These are phyloP conservation scores for Catamblyrhynchus diadema DNA, from an alignment of 2,797 vertebrate genomes.

Conservation along the genomic window DNA sequence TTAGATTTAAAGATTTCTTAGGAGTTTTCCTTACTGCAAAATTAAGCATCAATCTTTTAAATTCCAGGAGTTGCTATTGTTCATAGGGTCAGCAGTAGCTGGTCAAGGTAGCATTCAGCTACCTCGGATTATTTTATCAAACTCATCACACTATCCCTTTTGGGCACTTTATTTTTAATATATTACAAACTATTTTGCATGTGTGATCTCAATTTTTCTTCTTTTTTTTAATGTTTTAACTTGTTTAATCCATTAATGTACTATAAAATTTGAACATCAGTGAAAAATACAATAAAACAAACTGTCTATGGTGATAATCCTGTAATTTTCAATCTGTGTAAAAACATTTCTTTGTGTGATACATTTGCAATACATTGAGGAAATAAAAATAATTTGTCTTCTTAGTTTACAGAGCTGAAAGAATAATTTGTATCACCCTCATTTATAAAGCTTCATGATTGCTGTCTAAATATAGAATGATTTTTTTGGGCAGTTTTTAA, in stretches of 20 bases:
- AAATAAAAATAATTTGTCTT: background rate
- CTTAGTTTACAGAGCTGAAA: background rate
- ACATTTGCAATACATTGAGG: background rate
- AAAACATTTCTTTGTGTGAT: background rate
- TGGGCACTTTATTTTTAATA: background rate
- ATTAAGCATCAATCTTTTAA: background rate
- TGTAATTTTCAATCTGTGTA: background rate
- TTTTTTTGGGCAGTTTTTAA: background rate
- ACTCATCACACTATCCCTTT: accelerated
- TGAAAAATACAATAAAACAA: background rate
- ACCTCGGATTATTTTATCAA: background rate
- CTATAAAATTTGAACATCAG: background rate
- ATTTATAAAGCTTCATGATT: background rate
- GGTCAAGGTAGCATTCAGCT: background rate
- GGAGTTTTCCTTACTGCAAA: background rate
- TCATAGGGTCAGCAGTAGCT: background rate
- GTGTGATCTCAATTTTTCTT: background rate
- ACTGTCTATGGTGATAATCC: background rate
- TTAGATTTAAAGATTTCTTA: background rate
- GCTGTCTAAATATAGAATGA: background rate
- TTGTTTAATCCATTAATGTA: background rate
- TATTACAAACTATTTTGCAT: background rate
- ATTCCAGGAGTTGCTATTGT: background rate
- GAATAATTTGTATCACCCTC: background rate
- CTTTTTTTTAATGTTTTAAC: background rate